Evolutionary conservation across 2,797 vertebrate genomes (phyloP), one percentile per base, ranked within the genome.

Genomic region (Poeciliopsis paucimaculata): DNA sequence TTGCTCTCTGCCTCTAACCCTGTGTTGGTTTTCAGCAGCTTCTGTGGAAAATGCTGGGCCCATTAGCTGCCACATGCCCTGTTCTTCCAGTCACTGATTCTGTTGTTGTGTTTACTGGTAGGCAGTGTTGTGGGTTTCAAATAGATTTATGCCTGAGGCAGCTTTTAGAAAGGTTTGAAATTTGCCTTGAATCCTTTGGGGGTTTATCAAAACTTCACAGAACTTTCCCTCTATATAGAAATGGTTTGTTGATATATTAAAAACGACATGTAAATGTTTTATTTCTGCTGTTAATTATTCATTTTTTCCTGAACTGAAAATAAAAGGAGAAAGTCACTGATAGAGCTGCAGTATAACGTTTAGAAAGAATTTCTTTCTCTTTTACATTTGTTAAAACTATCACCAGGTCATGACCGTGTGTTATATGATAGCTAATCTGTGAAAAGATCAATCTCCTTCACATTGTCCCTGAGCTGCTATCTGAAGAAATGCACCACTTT

Each of bases 61-160:
- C 73, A 47, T 78, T 16, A 73, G 39, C 71, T 78, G 55, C 57
- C 73, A 47, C 45, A 71, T 57, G 23, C n/a, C 68, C 11, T 49
- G 18, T 18, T 71, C 75, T 41, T 51, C 47, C 34, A 39, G 43
- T 64, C 26, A 11, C 13, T 23, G 62, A 20, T 53, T 77, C 51
- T 76, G 68, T 77, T 68, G 53, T 18, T 72, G 43, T 83, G 23
- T 49, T 71, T 72, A 34, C 60, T 73, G 66, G 76, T 39, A 46
- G 43, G 34, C 23, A 20, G 20, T 75, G 26, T 13, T 20, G 49
- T 72, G 57, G 72, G 23, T 66, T 86, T 66, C 34, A 55, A 72
- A 77, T 57, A 66, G 60, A 82, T 72, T 66, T 46, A n/a, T 45
- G 31, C 45, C 20, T 26, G 5, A 51, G 60, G 75, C 12, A 49